phyloP scores from a whole-genome alignment of 2,113 vertebrate species.

The Rhinichthys klamathensis region DNA sequence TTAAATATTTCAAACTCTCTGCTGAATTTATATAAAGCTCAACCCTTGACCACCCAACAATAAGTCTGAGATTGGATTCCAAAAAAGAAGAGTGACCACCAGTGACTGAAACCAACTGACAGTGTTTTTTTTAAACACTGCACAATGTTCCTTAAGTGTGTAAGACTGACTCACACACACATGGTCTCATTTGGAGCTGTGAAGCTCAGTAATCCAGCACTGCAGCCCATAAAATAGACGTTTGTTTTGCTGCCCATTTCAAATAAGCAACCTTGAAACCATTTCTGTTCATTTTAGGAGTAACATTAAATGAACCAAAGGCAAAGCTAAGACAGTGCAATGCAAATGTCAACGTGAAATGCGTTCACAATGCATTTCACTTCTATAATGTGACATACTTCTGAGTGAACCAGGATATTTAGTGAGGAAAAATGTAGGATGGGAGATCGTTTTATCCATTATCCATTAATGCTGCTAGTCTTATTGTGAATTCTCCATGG shows the following conservation, averaged over 20 bases:
- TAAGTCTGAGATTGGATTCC: background rate
- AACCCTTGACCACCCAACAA: background rate
- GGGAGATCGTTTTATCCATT: too few species aligned
- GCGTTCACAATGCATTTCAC: background rate
- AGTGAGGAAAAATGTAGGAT: too few species aligned
- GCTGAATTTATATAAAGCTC: background rate
- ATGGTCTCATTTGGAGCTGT: conserved; percentile 17
- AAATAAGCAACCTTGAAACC: background rate
- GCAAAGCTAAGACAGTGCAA: too few species aligned
- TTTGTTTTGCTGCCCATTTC: conserved; percentile 30
- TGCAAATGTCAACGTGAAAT: background rate
- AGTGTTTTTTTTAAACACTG: conserved; percentile 23
- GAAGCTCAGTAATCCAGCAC: conserved; percentile 15
- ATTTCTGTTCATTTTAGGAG: conserved; percentile 8
- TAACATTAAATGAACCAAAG: background rate
- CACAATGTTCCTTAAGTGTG: conserved; percentile 29
- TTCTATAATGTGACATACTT: background rate
- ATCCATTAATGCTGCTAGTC: too few species aligned
- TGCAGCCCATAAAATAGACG: background rate
- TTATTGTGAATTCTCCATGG: too few species aligned
- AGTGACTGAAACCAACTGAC: background rate
- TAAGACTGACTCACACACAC: conserved; percentile 10
- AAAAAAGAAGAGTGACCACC: background rate
- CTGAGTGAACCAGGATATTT: background rate
- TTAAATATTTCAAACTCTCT: conserved; percentile 2